Evolutionary conservation across 2,113 vertebrate species (phyloP).

Genomic region (cattle (Bos taurus)): DNA sequence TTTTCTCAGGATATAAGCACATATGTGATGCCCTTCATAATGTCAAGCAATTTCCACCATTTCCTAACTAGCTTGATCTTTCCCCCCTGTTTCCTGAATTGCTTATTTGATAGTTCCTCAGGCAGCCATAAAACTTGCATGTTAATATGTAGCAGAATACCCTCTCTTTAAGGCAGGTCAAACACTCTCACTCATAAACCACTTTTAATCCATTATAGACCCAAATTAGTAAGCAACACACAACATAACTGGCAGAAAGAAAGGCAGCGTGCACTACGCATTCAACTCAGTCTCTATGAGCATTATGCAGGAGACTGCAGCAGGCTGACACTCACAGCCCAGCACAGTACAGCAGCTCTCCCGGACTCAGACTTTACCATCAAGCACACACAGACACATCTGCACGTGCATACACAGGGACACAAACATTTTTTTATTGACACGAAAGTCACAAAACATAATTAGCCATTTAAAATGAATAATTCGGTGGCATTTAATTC

Average conservation of each 20-base stretch:
- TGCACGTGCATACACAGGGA: neutral
- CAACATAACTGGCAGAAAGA: neutral
- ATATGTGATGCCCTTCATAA: neutral
- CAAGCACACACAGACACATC: neutral
- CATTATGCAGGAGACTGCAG: neutral
- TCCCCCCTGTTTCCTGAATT: neutral
- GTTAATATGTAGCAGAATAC: neutral
- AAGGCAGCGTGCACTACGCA: neutral
- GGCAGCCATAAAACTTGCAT: neutral
- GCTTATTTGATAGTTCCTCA: neutral
- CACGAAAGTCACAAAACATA: neutral
- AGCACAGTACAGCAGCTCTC: neutral
- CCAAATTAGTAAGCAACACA: neutral
- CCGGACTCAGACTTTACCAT: neutral
- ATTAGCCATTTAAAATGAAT: neutral
- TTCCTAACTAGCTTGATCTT: neutral
- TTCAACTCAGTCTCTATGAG: neutral
- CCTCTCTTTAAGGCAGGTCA: neutral
- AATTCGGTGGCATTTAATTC: neutral
- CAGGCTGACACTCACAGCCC: accelerated
- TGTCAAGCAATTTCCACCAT: neutral
- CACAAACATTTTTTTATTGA: neutral
- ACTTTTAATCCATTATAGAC: neutral
- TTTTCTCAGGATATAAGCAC: neutral
- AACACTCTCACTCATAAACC: neutral